A percentile compares a stretch with the other conserved stretches of the same genome.
phyloP scores from a whole-genome alignment of 2,113 vertebrate species.

The Neolamprologus hecqui region DNA sequence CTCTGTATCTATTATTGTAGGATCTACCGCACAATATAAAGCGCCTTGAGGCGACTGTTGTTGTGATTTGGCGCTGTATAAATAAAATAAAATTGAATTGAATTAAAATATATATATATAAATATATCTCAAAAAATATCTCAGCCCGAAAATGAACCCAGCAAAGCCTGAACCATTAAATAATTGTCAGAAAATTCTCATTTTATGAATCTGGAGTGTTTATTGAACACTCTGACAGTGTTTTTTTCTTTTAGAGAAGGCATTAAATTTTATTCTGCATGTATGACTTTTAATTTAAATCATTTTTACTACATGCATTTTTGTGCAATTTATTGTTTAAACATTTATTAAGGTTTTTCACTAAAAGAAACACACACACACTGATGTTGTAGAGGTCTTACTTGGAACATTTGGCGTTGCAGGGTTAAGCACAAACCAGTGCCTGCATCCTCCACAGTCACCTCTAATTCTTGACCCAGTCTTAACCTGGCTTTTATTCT shows the following conservation, averaged over 20 bases:
- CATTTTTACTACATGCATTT: neutral
- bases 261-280: neutral
- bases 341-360: neutral
- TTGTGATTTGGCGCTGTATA: neutral
- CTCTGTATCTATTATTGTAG: neutral
- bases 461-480: neutral
- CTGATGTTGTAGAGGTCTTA: neutral
- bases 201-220: neutral
- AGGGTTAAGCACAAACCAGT: neutral
- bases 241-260: neutral
- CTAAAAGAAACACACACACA: neutral
- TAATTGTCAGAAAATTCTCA: neutral
- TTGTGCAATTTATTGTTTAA: neutral
- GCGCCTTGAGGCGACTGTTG: neutral
- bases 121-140: neutral
- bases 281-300: neutral
- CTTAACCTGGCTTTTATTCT: neutral
- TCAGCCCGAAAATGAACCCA: neutral
- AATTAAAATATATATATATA: neutral
- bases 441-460: neutral
- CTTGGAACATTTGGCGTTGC: neutral
- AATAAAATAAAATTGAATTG: neutral
- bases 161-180: neutral
- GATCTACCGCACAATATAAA: neutral
- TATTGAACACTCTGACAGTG: neutral